A percentile compares a stretch with the other conserved stretches of the same genome.
phyloP scores from a whole-genome alignment of 2,888 invertebrate species.

The Dioctria rufipes region DNA sequence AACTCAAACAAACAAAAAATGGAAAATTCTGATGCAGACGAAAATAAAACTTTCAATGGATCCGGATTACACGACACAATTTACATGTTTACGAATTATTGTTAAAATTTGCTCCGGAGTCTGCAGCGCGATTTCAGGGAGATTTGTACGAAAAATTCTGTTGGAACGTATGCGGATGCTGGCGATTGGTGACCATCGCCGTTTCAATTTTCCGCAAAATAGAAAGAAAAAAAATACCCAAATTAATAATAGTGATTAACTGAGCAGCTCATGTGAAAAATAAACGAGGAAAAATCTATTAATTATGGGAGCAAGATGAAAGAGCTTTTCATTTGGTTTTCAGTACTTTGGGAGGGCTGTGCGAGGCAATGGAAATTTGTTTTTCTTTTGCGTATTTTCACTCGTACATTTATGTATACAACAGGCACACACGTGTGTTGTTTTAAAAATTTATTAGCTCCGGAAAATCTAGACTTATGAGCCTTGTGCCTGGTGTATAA shows the following conservation, averaged over 20 bases:
- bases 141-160: neutral
- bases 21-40: neutral
- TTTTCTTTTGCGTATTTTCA: too few species aligned
- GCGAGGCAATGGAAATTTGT: too few species aligned
- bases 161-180: neutral
- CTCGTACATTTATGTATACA: too few species aligned
- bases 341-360: too few species aligned
- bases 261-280: neutral
- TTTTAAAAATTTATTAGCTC: too few species aligned
- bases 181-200: neutral
- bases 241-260: constrained; percentile 1
- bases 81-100: neutral
- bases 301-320: neutral
- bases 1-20: neutral
- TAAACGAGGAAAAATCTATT: neutral
- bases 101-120: neutral
- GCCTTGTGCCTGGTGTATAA: too few species aligned
- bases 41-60: neutral
- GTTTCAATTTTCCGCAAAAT: neutral
- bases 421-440: too few species aligned
- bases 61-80: neutral
- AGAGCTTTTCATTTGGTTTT: too few species aligned
- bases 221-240: neutral
- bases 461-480: too few species aligned
- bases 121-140: neutral